Evolutionary conservation across 2,888 invertebrate species (phyloP), one percentile per base, ranked within the genome.

Genomic region (Lypha dubia): DNA sequence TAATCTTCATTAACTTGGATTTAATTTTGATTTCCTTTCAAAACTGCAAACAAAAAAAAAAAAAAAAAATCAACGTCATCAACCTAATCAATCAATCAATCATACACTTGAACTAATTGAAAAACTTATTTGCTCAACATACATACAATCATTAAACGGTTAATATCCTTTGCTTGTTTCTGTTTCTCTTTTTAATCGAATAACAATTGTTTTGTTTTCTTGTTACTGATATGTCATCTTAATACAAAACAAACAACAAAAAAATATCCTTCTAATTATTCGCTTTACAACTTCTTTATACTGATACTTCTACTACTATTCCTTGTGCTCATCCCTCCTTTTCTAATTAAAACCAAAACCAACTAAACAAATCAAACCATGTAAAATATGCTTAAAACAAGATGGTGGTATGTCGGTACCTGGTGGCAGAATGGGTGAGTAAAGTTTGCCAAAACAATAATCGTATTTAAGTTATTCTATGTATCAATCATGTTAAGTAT

Each of bases 361-460:
- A 71, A 79, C n/a, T 24, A 62, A 49, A 70, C 49, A 80, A 84
- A 86, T 17, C 41, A 83, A 85, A 79, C 75, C 62, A 76, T 86
- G 79, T 83, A 84, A 86, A 83, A 81, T 83, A 83, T 82, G 83
- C 82, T 85, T 84, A 79, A 86, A 86, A 75, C 83, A 85, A 91
- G 90, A 90, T 89, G 91, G 91, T 91, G 90, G 90, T 89, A 91
- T 90, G 90, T 89, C 90, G 84, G 90, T 89, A 88, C 88, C 90
- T 86, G 91, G 90, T 90, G 90, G 91, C 89, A 91, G 91, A 91
- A 91, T 91, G 91, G 91, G 91, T 91, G 91, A 91, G 91, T 91
- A 91, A 88, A 76, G n/a, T 82, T 81, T 82, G 68, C 53, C 9
- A 58, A 51, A 68, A 41, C 38, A 49, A 63, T 2, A 76, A 28